Evolutionary conservation across 2,888 invertebrate genomes (phyloP).

Genomic region (Neuroscelio doddi): DNA sequence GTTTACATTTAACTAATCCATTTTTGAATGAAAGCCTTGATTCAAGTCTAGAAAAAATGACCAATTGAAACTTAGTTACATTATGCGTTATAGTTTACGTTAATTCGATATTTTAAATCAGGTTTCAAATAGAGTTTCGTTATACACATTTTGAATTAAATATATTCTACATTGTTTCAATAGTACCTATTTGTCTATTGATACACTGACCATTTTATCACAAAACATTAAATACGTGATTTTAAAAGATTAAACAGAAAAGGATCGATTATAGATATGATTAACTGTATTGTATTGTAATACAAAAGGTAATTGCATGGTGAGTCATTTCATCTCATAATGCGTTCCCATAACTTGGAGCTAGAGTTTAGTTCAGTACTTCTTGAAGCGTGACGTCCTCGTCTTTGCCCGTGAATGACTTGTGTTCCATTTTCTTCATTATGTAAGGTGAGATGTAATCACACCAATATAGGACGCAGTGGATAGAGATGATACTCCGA

Average conservation of each 20-base stretch:
- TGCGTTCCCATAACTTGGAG: slow-evolving; percentile 49
- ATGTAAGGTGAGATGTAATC: slow-evolving; percentile 52
- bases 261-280: slow-evolving; percentile 47
- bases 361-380: slow-evolving; percentile 36
- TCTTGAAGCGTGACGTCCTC: slow-evolving; percentile 62
- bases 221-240: slow-evolving; percentile 21
- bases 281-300: slow-evolving; percentile 46
- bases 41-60: no score
- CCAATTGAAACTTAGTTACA: no score
- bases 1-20: no score
- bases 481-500: background rate
- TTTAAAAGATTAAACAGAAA: slow-evolving; percentile 18
- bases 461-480: background rate
- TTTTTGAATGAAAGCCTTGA: no score
- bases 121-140: no score
- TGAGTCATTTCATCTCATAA: slow-evolving; percentile 58
- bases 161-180: no score
- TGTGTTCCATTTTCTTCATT: slow-evolving; percentile 58
- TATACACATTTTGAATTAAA: no score
- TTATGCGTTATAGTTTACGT: no score
- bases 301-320: slow-evolving; percentile 51
- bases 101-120: no score
- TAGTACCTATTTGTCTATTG: slow-evolving; percentile 2
- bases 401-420: slow-evolving; percentile 58
- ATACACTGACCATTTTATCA: no score